Base-by-base conservation (phyloP, 2,888 invertebrate species). In the Rugalucina vietnamica region DNA sequence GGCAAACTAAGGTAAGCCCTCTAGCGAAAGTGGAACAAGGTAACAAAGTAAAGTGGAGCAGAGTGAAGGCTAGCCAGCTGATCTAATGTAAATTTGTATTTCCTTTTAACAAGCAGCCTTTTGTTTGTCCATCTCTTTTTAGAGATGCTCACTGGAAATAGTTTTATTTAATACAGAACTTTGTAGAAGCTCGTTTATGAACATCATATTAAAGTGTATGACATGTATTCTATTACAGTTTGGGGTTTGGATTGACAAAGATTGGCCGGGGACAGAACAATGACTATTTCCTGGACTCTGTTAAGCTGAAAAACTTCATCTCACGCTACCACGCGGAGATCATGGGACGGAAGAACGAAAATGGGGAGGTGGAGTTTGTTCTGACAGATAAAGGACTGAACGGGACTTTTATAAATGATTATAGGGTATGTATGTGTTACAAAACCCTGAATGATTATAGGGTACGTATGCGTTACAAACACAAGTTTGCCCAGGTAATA, bases 391-490 rank as follows among this genome's bases (percentile, higher is more conserved):
- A 90, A 39, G 95, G 95, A 14, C 91, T 95, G n/a, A 95, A 95
- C 89, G 95, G 95, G 49, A 95, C 95, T 24, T 95, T 95, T 86
- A 93, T 95, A 79, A 95, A 95, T 89, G 95, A 95, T 86, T 82
- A 89, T 36, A 90, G 95, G 91, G 95, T 95, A 85, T 83, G 89
- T 86, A 36, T n/a, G n/a, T n/a, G n/a, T n/a, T n/a, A n/a, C n/a
- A n/a, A n/a, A n/a, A n/a, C n/a, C n/a, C n/a, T n/a, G n/a, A n/a
- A n/a, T n/a, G n/a, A n/a, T n/a, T n/a, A n/a, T n/a, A n/a, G n/a
- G n/a, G n/a, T n/a, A n/a, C n/a, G n/a, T n/a, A n/a, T n/a, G n/a
- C n/a, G n/a, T n/a, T n/a, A n/a, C n/a, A n/a, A n/a, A n/a, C n/a
- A n/a, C n/a, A n/a, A n/a, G n/a, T n/a, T n/a, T n/a, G n/a, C n/a